phyloP scores from a whole-genome alignment of 2,797 vertebrate genomes.

The Alca torda region DNA sequence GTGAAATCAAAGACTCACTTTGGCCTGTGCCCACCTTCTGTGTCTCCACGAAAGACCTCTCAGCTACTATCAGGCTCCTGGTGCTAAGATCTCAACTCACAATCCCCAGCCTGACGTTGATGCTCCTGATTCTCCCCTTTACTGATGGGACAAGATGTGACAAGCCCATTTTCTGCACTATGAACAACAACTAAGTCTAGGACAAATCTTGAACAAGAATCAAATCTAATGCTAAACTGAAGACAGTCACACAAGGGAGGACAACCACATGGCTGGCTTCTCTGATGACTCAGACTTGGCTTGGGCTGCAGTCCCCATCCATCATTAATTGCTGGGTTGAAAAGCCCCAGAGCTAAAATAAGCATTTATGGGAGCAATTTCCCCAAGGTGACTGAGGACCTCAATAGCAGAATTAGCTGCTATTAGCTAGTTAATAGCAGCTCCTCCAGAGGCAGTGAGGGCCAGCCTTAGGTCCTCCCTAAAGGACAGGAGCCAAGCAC shows the following conservation, averaged over 20 bases:
- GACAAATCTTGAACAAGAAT: neutral
- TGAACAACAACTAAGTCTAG: neutral
- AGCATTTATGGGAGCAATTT: neutral
- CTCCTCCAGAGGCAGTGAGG: neutral
- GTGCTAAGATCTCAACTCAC: neutral
- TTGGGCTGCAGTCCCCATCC: neutral
- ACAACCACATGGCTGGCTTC: neutral
- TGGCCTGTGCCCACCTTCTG: neutral
- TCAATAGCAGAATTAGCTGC: neutral
- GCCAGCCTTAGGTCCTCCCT: neutral
- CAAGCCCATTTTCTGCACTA: neutral
- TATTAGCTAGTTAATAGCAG: too few relatives aligned
- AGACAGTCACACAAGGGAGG: neutral
- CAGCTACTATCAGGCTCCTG: neutral
- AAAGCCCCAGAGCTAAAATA: neutral
- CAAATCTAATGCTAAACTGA: neutral
- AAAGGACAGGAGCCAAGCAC: neutral
- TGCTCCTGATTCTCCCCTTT: neutral
- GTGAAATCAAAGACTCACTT: neutral
- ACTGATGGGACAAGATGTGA: neutral
- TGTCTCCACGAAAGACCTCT: neutral
- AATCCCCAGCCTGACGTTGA: neutral
- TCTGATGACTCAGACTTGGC: neutral
- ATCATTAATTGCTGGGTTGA: neutral
- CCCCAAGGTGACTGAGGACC: neutral